Evolutionary conservation across 2,113 vertebrate species (phyloP).

Genomic region (Oceanodroma tethys): DNA sequence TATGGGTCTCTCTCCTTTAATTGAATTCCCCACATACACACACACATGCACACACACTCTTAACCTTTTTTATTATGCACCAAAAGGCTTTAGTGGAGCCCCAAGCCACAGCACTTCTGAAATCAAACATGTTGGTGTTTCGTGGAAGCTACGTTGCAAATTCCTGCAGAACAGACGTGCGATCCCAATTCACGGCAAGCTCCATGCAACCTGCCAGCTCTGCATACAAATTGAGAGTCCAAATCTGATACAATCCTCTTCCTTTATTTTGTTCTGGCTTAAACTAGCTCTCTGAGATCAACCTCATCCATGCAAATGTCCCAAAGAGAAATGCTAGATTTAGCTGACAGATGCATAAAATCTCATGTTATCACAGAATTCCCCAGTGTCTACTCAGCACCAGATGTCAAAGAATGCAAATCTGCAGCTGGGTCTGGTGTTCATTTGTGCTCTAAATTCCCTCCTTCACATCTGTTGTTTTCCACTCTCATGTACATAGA

Average conservation of each 20-base stretch:
- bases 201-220: neutral
- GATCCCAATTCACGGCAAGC: neutral
- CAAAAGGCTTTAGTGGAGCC: neutral
- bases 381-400: constrained; percentile 29
- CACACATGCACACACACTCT: too few relatives aligned
- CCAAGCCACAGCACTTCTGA: neutral
- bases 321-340: constrained; percentile 30
- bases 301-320: neutral
- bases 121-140: neutral
- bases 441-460: constrained; percentile 34
- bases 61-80: neutral
- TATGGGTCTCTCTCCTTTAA: neutral
- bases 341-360: constrained; percentile 53
- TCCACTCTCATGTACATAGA: neutral
- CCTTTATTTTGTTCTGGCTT: neutral
- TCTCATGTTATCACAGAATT: constrained; percentile 42
- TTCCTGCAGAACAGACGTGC: neutral
- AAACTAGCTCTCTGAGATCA: neutral
- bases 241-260: neutral
- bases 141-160: neutral
- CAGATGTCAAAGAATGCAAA: constrained; percentile 55
- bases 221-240: neutral
- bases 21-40: neutral
- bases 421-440: constrained; percentile 46
- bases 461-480: constrained; percentile 55